phyloP scores from a whole-genome alignment of 2,113 vertebrate genomes.

The Coreoperca whiteheadi region DNA sequence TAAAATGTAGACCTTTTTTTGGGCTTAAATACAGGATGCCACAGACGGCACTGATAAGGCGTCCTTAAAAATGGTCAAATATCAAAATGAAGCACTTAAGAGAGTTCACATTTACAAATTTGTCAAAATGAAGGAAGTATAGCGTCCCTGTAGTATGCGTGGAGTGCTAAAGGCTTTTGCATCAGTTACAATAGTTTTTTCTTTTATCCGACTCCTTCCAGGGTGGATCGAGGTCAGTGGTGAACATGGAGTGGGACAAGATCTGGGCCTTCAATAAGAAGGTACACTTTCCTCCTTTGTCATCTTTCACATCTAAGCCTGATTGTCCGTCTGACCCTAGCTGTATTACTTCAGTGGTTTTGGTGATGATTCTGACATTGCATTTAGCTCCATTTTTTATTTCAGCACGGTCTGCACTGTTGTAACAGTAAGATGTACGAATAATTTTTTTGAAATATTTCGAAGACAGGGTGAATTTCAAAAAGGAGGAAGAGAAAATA shows the following conservation, averaged over 20 bases:
- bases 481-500: too few species aligned
- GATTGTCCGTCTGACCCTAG: constrained; percentile 10
- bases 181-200: background rate
- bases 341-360: background rate
- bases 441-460: background rate
- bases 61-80: background rate
- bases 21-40: background rate
- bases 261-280: constrained; percentile 99
- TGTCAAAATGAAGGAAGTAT: background rate
- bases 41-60: background rate
- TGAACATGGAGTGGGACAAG: constrained; percentile 99
- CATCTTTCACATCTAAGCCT: background rate
- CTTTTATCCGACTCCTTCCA: constrained; percentile 58
- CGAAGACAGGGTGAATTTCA: too few species aligned
- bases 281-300: constrained; percentile 81
- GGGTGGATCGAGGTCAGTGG: constrained; percentile 97
- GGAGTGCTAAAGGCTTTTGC: background rate
- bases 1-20: background rate
- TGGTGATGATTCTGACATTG: background rate
- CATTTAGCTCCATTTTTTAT: background rate
- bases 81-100: background rate
- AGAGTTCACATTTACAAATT: background rate
- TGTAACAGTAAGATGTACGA: background rate
- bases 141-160: background rate
- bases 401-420: background rate